Base-by-base conservation (phyloP, 2,113 vertebrate species). In the Balaeniceps rex region DNA sequence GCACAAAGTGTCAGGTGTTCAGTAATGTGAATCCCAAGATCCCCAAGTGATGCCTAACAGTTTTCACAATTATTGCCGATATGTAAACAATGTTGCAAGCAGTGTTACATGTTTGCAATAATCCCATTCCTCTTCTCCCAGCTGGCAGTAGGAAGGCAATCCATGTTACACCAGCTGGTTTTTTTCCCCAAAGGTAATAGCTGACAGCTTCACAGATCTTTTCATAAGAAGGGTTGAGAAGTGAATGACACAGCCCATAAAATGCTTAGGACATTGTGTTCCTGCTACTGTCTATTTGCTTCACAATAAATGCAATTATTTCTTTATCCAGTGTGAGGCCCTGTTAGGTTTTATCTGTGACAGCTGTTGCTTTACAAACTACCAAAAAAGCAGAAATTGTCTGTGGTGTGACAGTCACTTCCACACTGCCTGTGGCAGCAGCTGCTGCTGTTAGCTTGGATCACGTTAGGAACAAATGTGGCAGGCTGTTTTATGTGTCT, bases 351-450 rank as follows among this genome's bases (percentile, higher is more conserved):
- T 91, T 91, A 46, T 78, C 84, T 70, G 46, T 1, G 19, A 38
- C 94, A 96, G 87, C 84, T 95, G 70, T 72, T 89, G 58, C 61
- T 88, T 91, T 93, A 29, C 75, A 87, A 91, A 74, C 47, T 79
- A 88, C 23, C 8, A 24, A 47, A 85, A 87, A 72, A 57, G 44
- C 70, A 85, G 81, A 58, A 87, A 16, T 49, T 87, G 63, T 61
- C 84, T 71, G 49, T 85, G 49, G 58, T 83, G 54, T 85, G 84
- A 44, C 70, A 83, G 74, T 91, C 2, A 3, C 24, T 91, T 89
- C 42, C 40, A 76, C 4, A 1, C 12, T 72, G 87, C 40, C 58
- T 83, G 55, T 80, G 80, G 69, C 66, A 63, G 83, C 88, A 93
- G 76, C 80, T 93, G 82, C 76, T 93, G 51, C 57, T 93, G 51